Evolutionary conservation across 2,888 invertebrate species (phyloP).

Genomic region (Euplagia quadripunctaria): DNA sequence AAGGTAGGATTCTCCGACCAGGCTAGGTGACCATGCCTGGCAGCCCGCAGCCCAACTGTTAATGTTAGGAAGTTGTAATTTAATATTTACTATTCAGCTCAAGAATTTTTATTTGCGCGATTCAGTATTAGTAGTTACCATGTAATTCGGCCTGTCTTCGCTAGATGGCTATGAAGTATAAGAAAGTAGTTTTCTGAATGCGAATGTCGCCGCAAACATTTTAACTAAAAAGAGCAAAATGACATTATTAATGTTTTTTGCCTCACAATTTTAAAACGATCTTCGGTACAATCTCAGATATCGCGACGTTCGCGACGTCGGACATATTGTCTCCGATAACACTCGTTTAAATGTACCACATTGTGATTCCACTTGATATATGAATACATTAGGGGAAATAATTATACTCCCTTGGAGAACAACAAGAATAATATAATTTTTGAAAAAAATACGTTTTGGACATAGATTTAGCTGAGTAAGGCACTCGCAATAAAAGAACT

Average conservation of each 20-base stretch:
- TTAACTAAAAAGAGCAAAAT: not conserved
- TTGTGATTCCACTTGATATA: conserved; percentile 16
- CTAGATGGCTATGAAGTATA: too few species aligned
- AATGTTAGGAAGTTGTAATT: too few species aligned
- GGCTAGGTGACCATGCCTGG: too few species aligned
- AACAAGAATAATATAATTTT: conserved; percentile 1
- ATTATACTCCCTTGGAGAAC: conserved; percentile 1
- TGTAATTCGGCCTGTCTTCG: too few species aligned
- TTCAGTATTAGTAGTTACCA: too few species aligned
- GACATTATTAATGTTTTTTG: not conserved
- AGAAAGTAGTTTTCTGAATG: too few species aligned
- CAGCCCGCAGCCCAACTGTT: too few species aligned
- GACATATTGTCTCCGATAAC: conserved; percentile 20
- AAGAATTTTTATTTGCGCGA: too few species aligned
- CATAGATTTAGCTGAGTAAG: not conserved
- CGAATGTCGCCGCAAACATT: not conserved
- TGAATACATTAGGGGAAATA: conserved; percentile 17
- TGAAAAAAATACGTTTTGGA: not conserved
- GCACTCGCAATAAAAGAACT: too few species aligned
- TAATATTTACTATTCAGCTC: too few species aligned
- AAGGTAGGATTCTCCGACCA: too few species aligned
- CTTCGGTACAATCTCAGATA: conserved; percentile 1
- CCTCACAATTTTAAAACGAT: conserved; percentile 5
- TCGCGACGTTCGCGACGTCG: not conserved
- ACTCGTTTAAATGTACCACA: not conserved